These are phyloP conservation scores for Proteles cristata DNA, from an alignment of 2,113 vertebrate genomes.

Conservation along the genomic window DNA sequence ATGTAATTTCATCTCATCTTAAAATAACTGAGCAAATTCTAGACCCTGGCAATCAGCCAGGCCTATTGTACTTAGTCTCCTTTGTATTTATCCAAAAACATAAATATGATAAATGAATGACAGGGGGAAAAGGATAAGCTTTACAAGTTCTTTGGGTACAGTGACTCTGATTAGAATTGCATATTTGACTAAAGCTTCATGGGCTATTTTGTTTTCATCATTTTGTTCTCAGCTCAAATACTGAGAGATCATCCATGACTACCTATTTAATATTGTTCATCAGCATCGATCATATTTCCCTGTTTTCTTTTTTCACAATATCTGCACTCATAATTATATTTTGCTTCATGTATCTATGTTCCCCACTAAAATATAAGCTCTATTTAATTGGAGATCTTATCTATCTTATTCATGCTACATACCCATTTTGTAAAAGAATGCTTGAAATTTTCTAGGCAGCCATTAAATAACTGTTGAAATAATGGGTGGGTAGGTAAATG, in stretches of 20 bases:
- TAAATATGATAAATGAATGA: slow-evolving; percentile 19
- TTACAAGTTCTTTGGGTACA: background rate
- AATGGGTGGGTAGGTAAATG: background rate
- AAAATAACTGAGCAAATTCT: slow-evolving; percentile 39
- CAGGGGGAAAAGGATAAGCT: background rate
- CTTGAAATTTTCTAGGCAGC: background rate
- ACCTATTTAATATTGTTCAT: background rate
- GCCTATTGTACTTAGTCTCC: background rate
- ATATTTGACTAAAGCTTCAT: background rate
- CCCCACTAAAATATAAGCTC: background rate
- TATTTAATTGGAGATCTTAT: background rate
- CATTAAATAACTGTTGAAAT: background rate
- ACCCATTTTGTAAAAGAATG: background rate
- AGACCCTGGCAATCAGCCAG: background rate
- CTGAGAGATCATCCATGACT: background rate
- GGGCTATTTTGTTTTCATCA: background rate
- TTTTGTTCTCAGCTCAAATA: background rate
- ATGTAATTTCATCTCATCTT: slow-evolving; percentile 33
- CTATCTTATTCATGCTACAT: background rate
- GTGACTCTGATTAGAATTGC: background rate
- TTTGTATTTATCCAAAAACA: background rate
- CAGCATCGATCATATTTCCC: background rate
- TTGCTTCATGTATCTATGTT: background rate
- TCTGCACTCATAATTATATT: background rate
- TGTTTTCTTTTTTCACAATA: background rate